A percentile compares a stretch with the other conserved stretches of the same genome.
Conservation (phyloP, 2,113 vertebrate genomes). For the Solenodon paradoxus region DNA sequence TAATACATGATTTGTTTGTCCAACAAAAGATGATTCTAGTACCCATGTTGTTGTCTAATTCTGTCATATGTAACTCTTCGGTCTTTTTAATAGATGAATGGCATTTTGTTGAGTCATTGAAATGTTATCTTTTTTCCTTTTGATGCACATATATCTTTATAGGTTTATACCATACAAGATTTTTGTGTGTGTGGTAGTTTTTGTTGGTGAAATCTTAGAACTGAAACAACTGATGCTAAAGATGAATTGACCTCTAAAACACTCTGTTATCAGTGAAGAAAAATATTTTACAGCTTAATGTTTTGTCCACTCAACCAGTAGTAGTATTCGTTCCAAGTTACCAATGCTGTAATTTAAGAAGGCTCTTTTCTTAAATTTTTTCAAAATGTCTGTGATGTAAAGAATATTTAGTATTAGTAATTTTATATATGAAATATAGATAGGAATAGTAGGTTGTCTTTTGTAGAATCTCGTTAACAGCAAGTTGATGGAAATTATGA, state of each 20-base stretch:
- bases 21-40: not conserved
- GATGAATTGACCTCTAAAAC: not conserved
- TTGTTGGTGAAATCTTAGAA: slow-evolving; percentile 4
- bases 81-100: slow-evolving; percentile 4
- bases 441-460: not conserved
- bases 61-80: not conserved
- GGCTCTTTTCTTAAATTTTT: not conserved
- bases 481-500: not conserved
- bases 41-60: not conserved
- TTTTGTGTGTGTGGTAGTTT: not conserved
- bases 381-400: not conserved
- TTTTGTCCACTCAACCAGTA: not conserved
- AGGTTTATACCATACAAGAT: not conserved
- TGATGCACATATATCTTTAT: not conserved
- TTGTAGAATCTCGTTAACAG: not conserved
- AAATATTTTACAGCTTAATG: not conserved
- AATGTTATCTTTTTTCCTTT: not conserved
- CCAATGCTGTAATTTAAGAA: not conserved
- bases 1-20: not conserved
- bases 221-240: not conserved
- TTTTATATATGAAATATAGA: not conserved
- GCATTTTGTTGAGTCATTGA: not conserved
- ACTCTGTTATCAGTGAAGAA: not conserved
- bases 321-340: not conserved
- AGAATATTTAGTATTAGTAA: not conserved